Evolutionary conservation across 2,113 vertebrate species (phyloP), one percentile per base, ranked within the genome.

Genomic region (Lates calcarifer): DNA sequence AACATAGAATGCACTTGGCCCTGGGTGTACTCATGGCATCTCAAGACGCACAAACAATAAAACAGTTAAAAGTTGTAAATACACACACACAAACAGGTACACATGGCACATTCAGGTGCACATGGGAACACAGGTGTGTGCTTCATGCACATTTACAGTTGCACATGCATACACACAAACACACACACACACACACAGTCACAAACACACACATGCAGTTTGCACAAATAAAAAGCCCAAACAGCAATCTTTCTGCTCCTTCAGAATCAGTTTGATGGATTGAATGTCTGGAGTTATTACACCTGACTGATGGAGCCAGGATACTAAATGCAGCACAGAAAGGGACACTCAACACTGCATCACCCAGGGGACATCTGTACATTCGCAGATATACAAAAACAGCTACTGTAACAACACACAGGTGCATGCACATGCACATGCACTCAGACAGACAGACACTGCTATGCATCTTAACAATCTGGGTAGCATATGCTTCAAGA

Each of bases 241-340:
- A 86, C 14, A 74, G 72, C 82, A 68, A 77, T 85, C 69, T 90
- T 89, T 88, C 75, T 82, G 80, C 84, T 90, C 79, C 76, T 87
- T 90, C 81, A 77, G 82, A 87, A 90, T 93, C 92, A 92, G 85
- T 90, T 80, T 93, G 92, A 94, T 92, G 89, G 92, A 93, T 94
- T 75, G 63, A 86, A 93, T 93, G 93, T 93, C 88, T 86, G 60
- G 60, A 76, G 75, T 81, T 89, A 87, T 92, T 91, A 85, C n/a
- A 39, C 88, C 87, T 90, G 90, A 93, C 90, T 84, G 88, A 95
- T 93, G 90, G 88, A 85, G 57, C 35, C 79, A 45, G 76, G 84
- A 87, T 75, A 70, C 84, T 75, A 62, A 87, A 88, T 78, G 77
- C 74, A 87, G 82, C 89, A 87, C 64, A 78, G 79, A 81, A 81